A percentile compares a stretch with the other conserved stretches of the same genome.
phyloP scores from a whole-genome alignment of 2,888 invertebrate species.

The Trissonchulus sp. region DNA sequence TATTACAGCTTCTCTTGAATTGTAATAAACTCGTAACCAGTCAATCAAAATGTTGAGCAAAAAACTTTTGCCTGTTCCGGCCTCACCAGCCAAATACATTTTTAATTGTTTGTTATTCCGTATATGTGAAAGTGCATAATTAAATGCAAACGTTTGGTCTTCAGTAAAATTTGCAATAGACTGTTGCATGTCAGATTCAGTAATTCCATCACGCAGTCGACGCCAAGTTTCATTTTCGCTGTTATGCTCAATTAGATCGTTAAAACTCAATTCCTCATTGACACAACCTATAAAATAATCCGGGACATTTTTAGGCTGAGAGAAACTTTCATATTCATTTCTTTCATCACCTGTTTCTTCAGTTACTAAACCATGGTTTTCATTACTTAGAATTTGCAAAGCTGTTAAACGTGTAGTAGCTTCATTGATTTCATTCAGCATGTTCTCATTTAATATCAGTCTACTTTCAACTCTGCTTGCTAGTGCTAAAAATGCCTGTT shows the following conservation, averaged over 20 bases:
- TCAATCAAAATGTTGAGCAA: background rate
- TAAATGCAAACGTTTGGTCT: background rate
- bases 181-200: too few species aligned
- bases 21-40: background rate
- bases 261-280: too few species aligned
- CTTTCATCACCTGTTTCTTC: background rate
- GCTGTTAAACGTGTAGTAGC: background rate
- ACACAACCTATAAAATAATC: too few species aligned
- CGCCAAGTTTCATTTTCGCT: background rate
- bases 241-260: too few species aligned
- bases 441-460: background rate
- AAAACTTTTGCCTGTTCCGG: background rate
- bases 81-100: constrained; percentile 12
- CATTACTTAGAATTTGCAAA: background rate
- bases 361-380: background rate
- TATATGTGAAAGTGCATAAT: background rate
- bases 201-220: too few species aligned
- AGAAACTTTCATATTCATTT: too few species aligned
- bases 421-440: background rate
- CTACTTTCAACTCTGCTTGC: background rate
- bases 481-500: background rate
- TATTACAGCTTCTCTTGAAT: background rate
- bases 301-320: too few species aligned
- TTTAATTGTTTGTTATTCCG: background rate
- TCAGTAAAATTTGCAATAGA: background rate